A percentile compares a stretch with the other conserved stretches of the same genome.
These are phyloP conservation scores for Pentalonia nigronervosa DNA, from an alignment of 1,140 invertebrate genomes.

Conservation along the genomic window DNA sequence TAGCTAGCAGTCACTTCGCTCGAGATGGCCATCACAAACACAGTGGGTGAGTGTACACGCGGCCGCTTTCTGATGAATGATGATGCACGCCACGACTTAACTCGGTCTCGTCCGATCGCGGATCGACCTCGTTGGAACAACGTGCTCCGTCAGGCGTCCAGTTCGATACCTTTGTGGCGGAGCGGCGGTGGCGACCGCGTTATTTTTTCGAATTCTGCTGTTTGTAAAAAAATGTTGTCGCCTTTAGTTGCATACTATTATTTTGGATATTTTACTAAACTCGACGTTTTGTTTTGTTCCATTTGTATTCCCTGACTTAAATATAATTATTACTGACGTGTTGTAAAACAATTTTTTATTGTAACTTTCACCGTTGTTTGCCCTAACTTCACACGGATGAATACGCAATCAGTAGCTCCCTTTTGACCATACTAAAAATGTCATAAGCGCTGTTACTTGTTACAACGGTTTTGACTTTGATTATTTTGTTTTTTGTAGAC, in stretches of 20 bases:
- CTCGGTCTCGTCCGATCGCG: neutral
- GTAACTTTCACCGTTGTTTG: neutral
- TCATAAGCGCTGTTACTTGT: neutral
- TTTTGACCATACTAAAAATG: neutral
- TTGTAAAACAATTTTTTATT: neutral
- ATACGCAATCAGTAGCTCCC: neutral
- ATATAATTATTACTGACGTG: neutral
- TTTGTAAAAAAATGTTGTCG: neutral
- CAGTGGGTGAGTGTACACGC: slow-evolving; percentile 50
- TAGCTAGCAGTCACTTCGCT: neutral
- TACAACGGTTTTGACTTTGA: neutral
- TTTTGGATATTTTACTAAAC: neutral
- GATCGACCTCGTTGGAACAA: neutral
- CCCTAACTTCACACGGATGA: neutral
- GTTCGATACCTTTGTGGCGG: neutral
- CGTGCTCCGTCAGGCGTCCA: no score
- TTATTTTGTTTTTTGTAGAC: neutral
- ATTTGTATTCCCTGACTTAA: neutral
- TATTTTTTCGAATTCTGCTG: neutral
- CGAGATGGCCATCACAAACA: slow-evolving; percentile 19
- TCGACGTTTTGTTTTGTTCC: neutral
- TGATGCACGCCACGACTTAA: neutral
- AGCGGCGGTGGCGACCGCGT: neutral
- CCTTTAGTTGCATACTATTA: neutral
- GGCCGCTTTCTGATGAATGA: neutral